Conservation (phyloP, 2,888 invertebrate species). For the Pinctada fucata region DNA sequence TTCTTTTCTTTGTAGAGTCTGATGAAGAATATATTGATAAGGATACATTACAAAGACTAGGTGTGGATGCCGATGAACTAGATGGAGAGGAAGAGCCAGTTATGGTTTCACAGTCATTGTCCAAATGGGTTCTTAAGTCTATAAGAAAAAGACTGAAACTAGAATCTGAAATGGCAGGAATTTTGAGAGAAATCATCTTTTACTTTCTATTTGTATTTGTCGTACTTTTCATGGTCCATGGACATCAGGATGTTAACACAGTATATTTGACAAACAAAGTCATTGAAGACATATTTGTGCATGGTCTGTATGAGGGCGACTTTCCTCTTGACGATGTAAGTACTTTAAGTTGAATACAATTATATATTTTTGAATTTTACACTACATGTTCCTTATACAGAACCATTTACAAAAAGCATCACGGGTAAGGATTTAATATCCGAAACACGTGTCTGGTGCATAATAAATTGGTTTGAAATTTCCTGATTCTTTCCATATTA, state of each 20-base stretch:
- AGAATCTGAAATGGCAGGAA: constrained; percentile 48
- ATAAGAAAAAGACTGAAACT: constrained; percentile 50
- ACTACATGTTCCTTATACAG: too few species aligned
- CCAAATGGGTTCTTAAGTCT: constrained; percentile 37
- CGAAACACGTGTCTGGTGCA: too few species aligned
- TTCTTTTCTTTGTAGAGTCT: not conserved
- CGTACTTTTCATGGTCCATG: constrained; percentile 52
- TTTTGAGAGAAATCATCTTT: constrained; percentile 52
- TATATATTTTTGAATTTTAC: too few species aligned
- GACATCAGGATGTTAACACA: constrained; percentile 37
- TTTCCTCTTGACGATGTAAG: too few species aligned
- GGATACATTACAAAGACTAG: not conserved
- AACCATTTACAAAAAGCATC: too few species aligned
- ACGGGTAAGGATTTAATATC: too few species aligned
- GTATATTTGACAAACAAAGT: not conserved
- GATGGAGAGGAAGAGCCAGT: not conserved
- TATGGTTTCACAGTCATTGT: constrained; percentile 37
- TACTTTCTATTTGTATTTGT: constrained; percentile 54
- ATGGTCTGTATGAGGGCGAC: not conserved
- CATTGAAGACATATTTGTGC: not conserved
- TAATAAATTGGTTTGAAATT: too few species aligned
- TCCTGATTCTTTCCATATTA: too few species aligned
- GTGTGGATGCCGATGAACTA: not conserved
- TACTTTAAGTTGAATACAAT: too few species aligned
- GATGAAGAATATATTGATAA: not conserved